A percentile compares a stretch with the other conserved stretches of the same genome.
phyloP scores from a whole-genome alignment of 2,113 vertebrate genomes.

The Miniopterus natalensis region DNA sequence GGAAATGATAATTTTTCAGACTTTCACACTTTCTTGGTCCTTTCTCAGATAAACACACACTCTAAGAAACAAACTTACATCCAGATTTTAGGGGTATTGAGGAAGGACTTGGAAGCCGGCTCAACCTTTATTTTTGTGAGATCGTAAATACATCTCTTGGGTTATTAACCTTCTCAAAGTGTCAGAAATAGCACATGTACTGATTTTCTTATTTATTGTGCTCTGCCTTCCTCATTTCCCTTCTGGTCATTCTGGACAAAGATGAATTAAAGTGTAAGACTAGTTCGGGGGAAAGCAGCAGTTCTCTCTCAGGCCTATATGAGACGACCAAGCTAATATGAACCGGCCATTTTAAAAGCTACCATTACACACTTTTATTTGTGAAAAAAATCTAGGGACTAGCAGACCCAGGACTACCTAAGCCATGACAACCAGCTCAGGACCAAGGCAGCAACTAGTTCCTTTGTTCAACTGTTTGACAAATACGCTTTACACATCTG shows the following conservation, averaged over 20 bases:
- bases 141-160: background rate
- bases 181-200: background rate
- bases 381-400: background rate
- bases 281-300: rapidly evolving
- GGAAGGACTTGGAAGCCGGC: background rate
- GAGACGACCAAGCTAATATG: background rate
- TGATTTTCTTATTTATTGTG: background rate
- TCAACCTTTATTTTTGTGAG: background rate
- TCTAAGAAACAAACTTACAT: background rate
- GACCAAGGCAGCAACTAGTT: background rate
- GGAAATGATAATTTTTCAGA: background rate
- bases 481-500: background rate
- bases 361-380: background rate
- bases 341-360: background rate
- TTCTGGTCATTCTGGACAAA: background rate
- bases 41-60: background rate
- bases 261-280: background rate
- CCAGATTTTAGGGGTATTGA: background rate
- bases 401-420: background rate
- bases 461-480: background rate
- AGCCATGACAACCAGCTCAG: background rate
- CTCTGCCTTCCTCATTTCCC: background rate
- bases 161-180: conserved; percentile 31
- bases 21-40: background rate
- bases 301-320: background rate